Conservation (phyloP, 1,140 invertebrate species). For the Hyles euphorbiae region DNA sequence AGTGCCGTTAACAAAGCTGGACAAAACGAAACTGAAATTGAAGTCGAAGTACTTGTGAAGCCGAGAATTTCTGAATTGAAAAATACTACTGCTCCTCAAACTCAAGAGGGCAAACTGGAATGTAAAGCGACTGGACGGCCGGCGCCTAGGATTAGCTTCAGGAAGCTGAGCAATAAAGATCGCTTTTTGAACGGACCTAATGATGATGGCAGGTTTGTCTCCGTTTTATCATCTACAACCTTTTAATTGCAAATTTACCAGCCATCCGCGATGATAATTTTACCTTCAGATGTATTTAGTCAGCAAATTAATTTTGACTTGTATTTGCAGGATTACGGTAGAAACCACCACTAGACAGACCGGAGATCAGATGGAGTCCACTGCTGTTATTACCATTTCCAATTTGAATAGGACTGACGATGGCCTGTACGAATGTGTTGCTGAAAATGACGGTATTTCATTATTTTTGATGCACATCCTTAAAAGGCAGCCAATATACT, state of each 20-base stretch:
- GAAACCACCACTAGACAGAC: slow-evolving; percentile 65
- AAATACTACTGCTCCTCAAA: slow-evolving; percentile 83
- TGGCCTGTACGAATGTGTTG: slow-evolving; percentile 92
- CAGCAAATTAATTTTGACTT: too few relatives aligned
- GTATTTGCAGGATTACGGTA: slow-evolving; percentile 75
- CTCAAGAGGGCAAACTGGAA: slow-evolving; percentile 79
- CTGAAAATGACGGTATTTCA: slow-evolving; percentile 80
- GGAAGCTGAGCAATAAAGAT: slow-evolving; percentile 77
- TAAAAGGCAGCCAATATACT: too few relatives aligned
- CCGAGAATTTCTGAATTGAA: slow-evolving; percentile 86
- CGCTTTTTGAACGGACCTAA: slow-evolving; percentile 79
- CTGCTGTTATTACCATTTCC: slow-evolving; percentile 80
- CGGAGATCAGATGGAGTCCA: slow-evolving; percentile 78
- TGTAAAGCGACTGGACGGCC: slow-evolving; percentile 88
- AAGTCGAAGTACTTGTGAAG: slow-evolving; percentile 83
- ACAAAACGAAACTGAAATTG: slow-evolving; percentile 77
- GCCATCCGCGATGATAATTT: background rate
- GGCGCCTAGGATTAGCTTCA: slow-evolving; percentile 84
- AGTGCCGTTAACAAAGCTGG: slow-evolving; percentile 89
- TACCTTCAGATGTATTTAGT: too few relatives aligned
- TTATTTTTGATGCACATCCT: background rate
- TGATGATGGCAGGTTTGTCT: slow-evolving; percentile 75
- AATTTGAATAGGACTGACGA: slow-evolving; percentile 83
- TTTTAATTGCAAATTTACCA: background rate
- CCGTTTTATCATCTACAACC: slow-evolving; percentile 10